Percentiles rank a stretch among this genome's conserved stretches.
These are phyloP conservation scores for Stenoptilia bipunctidactyla DNA, from an alignment of 2,888 invertebrate species.

Conservation along the genomic window DNA sequence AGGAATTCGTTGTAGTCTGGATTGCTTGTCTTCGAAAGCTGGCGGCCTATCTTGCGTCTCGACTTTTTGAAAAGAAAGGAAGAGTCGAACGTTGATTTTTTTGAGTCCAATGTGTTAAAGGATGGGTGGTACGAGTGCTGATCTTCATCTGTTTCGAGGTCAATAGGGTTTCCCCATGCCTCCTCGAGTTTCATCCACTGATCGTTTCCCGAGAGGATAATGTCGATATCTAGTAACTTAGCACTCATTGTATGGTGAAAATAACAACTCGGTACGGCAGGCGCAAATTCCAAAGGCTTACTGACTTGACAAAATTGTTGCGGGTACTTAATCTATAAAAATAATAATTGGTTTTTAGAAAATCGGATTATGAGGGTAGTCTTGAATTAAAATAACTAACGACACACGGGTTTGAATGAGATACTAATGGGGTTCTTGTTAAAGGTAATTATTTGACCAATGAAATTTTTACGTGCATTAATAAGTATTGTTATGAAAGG, in stretches of 20 bases:
- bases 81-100: conserved; percentile 48
- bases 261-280: background rate
- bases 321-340: background rate
- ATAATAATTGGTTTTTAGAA: too few species aligned
- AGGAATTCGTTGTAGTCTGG: conserved; percentile 43
- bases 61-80: conserved; percentile 45
- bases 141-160: conserved; percentile 48
- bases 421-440: too few species aligned
- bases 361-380: too few species aligned
- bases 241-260: conserved; percentile 19
- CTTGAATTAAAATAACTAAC: too few species aligned
- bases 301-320: conserved; percentile 13
- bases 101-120: conserved; percentile 41
- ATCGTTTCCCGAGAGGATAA: conserved; percentile 43
- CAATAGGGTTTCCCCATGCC: conserved; percentile 49
- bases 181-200: conserved; percentile 50
- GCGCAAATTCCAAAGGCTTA: background rate
- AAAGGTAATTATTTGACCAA: too few species aligned
- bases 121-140: conserved; percentile 21
- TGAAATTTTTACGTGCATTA: too few species aligned
- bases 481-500: too few species aligned
- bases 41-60: conserved; percentile 31
- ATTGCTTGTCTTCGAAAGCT: conserved; percentile 29
- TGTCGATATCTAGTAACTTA: conserved; percentile 36
- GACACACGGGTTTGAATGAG: too few species aligned